Conservation (phyloP, 2,797 vertebrate species). For the Myripristis murdjan region DNA sequence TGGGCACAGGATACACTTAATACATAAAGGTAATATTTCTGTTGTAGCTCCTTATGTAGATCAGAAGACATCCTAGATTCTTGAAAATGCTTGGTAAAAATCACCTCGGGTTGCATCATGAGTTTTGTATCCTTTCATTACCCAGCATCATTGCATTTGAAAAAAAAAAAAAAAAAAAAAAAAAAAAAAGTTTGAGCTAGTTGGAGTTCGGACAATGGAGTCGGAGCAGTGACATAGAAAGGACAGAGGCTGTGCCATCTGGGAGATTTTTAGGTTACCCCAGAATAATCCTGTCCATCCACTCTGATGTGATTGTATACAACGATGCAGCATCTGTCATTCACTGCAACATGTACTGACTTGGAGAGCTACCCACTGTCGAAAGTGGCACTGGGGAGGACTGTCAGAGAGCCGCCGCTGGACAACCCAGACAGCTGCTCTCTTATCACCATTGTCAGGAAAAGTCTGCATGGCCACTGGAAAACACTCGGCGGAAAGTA, state of each 20-base stretch:
- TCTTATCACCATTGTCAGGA: constrained; percentile 69
- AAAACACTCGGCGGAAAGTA: constrained; percentile 73
- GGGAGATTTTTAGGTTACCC: constrained; percentile 6
- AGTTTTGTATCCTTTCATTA: no score
- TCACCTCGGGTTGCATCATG: no score
- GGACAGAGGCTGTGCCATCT: no score
- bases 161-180: no score
- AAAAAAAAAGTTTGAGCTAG: no score
- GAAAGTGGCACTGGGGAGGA: constrained; percentile 11
- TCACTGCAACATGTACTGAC: constrained; percentile 41
- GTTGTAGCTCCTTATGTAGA: background rate
- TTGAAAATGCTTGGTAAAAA: background rate
- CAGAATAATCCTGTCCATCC: constrained; percentile 18
- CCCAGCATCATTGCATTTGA: no score
- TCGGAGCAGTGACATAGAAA: background rate
- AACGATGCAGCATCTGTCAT: constrained; percentile 30
- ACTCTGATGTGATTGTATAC: constrained; percentile 25
- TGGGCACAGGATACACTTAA: no score
- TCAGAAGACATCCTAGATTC: constrained; percentile 11
- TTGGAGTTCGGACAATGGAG: no score
- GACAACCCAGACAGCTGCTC: constrained; percentile 55
- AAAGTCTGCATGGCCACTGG: constrained; percentile 51
- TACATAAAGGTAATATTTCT: background rate
- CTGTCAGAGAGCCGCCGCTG: constrained; percentile 29
- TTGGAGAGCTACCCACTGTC: constrained; percentile 51